These are phyloP conservation scores for Sebastes hubbsi DNA, from an alignment of 2,797 vertebrate species.

Conservation along the genomic window DNA sequence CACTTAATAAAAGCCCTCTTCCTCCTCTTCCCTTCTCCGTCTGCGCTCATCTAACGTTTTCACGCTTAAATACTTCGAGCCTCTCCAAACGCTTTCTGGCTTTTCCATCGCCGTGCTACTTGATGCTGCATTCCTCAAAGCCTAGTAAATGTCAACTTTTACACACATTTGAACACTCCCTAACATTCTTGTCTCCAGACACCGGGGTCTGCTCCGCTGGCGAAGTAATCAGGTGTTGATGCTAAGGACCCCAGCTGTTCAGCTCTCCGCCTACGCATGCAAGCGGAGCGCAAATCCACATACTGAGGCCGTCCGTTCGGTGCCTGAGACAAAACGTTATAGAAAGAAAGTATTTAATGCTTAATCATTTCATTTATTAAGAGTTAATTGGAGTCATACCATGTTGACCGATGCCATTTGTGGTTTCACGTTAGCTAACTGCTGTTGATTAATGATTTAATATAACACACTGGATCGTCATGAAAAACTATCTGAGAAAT, in stretches of 20 bases:
- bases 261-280: slow-evolving; percentile 27
- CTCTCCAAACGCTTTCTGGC: slow-evolving; percentile 38
- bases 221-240: slow-evolving; percentile 70
- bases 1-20: slow-evolving; percentile 37
- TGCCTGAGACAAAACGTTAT: background rate
- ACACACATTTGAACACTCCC: slow-evolving; percentile 70
- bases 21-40: background rate
- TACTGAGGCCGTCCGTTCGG: background rate
- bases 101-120: slow-evolving; percentile 54
- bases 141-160: slow-evolving; percentile 68
- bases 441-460: slow-evolving; percentile 21
- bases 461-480: slow-evolving; percentile 8
- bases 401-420: background rate
- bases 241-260: slow-evolving; percentile 60
- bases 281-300: slow-evolving; percentile 30
- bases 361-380: background rate
- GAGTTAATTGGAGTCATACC: slow-evolving; percentile 18
- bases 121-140: slow-evolving; percentile 68
- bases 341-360: background rate
- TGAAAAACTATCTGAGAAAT: slow-evolving; percentile 3
- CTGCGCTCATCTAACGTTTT: slow-evolving; percentile 34
- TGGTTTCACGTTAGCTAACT: background rate
- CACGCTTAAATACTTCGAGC: slow-evolving; percentile 28
- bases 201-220: slow-evolving; percentile 50
- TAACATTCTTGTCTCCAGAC: slow-evolving; percentile 67